Percentiles rank a stretch among this genome's conserved stretches.
Conservation (phyloP, 2,888 invertebrate species). For the Thymelicus lineola region DNA sequence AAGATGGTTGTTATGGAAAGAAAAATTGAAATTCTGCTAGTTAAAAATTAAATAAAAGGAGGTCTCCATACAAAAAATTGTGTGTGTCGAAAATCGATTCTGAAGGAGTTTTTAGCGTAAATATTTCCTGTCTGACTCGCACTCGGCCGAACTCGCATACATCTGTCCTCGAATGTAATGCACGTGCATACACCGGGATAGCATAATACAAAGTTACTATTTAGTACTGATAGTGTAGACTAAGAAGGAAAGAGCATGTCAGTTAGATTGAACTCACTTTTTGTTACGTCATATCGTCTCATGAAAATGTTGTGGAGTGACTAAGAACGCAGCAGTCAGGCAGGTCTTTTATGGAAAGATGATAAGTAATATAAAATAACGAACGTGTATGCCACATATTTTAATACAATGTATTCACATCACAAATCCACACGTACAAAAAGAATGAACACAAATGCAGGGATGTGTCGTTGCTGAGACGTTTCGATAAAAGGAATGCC, state of each 20-base stretch:
- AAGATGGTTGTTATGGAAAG: too few relatives aligned
- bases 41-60: too few relatives aligned
- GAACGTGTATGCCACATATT: neutral
- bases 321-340: slow-evolving; percentile 19
- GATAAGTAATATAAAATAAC: neutral
- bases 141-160: too few relatives aligned
- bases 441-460: neutral
- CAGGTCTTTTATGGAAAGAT: neutral
- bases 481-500: neutral
- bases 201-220: slow-evolving; percentile 47
- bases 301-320: slow-evolving; percentile 28
- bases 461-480: too few relatives aligned
- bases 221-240: neutral
- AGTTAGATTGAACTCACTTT: slow-evolving; percentile 9
- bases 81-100: too few relatives aligned
- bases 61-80: too few relatives aligned
- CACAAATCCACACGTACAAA: neutral
- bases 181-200: slow-evolving; percentile 64
- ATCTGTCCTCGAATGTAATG: slow-evolving; percentile 40
- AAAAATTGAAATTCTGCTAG: too few relatives aligned
- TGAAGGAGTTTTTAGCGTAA: too few relatives aligned
- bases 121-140: too few relatives aligned
- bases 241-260: neutral
- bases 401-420: too few relatives aligned
- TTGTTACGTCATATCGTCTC: slow-evolving; percentile 27